A percentile compares a stretch with the other conserved stretches of the same genome.
phyloP scores from a whole-genome alignment of 2,888 invertebrate genomes.

The Druceiella hillmani region DNA sequence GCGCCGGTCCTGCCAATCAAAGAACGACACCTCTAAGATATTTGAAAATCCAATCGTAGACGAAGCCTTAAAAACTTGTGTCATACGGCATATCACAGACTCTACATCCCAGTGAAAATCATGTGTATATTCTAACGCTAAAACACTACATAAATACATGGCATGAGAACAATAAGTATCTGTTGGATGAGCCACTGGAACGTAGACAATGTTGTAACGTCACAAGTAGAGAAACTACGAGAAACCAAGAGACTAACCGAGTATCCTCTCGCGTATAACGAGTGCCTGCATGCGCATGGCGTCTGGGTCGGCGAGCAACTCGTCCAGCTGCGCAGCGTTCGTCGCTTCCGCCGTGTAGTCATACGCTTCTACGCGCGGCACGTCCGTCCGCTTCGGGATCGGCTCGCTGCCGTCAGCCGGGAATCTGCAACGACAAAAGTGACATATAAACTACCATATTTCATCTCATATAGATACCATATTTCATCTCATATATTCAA shows the following conservation, averaged over 20 bases:
- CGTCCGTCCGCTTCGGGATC: conserved; percentile 67
- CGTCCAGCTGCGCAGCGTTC: conserved; percentile 73
- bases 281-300: conserved; percentile 95
- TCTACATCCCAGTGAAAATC: too few relatives aligned
- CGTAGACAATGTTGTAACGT: neutral
- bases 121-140: too few relatives aligned
- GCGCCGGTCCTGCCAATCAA: conserved; percentile 64
- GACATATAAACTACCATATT: too few relatives aligned
- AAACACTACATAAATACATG: too few relatives aligned
- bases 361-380: conserved; percentile 77
- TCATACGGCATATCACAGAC: neutral
- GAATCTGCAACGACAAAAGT: conserved; percentile 49
- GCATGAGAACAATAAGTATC: too few relatives aligned
- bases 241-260: conserved; percentile 44
- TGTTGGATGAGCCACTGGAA: too few relatives aligned
- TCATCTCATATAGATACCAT: too few relatives aligned
- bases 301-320: conserved; percentile 88
- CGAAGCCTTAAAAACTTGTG: neutral
- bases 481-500: too few relatives aligned
- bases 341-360: conserved; percentile 82
- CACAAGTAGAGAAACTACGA: neutral
- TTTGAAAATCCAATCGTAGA: neutral
- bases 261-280: conserved; percentile 85
- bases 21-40: neutral
- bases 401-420: conserved; percentile 56